Base-by-base conservation (phyloP, 2,888 invertebrate genomes). In the Mellilla xanthometata region DNA sequence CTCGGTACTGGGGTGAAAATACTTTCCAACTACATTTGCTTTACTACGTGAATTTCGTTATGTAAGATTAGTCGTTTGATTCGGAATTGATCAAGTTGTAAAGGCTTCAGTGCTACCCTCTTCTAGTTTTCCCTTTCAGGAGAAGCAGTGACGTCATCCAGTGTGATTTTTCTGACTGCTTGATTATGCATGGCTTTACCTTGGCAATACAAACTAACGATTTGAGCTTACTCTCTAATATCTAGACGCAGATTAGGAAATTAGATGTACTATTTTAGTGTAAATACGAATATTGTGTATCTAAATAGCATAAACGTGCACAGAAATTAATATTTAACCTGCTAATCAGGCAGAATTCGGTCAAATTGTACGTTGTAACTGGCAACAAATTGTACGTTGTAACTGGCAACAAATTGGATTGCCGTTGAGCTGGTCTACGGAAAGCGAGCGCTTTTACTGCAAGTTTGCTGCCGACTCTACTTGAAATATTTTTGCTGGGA, bases 391-490 rank as follows among this genome's bases (percentile, higher is more conserved):
- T 73, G 61, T n/a, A 50, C 54, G 55, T 56, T 62, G 63, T 58
- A 59, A 62, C 52, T 62, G 53, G 49, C 49, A 61, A 59, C 62
- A 73, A 76, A 76, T 76, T 73, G 61, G 60, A 74, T 77, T 72
- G 54, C 59, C 59, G 41, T 49, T 57, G 65, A 56, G 53, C 53
- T 46, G 35, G 34, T n/a, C n/a, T n/a, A n/a, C n/a, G n/a, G n/a
- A n/a, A n/a, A n/a, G 48, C 45, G 44, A 31, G 29, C 42, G 24
- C 31, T 33, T 36, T 58, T 45, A 39, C 12, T 47, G 39, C 39
- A 32, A 9, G 24, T 13, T 12, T 26, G 10, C 28, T 39, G 32
- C 10, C 12, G 35, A 35, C 39, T 13, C 23, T 9, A 8, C 12
- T 38, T 6, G 12, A 22, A 38, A 23, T 5, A 30, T 39, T 23